Evolutionary conservation across 2,113 vertebrate species (phyloP).

Genomic region (Gallinago undulata): DNA sequence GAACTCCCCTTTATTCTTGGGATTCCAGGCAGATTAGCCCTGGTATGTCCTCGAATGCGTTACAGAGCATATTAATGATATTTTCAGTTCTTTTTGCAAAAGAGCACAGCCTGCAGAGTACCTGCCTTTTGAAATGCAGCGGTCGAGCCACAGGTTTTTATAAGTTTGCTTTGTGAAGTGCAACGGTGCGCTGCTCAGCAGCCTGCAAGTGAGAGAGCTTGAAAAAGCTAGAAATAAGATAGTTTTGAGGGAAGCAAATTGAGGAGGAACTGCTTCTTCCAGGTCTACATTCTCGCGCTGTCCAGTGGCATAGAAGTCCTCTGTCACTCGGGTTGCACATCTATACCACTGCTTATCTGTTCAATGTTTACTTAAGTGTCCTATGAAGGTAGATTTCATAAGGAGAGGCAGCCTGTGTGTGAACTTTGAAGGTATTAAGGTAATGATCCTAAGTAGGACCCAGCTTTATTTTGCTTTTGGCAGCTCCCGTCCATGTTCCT

Average conservation of each 20-base stretch:
- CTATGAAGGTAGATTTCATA: background rate
- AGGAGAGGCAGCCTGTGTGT: background rate
- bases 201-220: background rate
- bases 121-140: background rate
- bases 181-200: background rate
- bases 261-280: background rate
- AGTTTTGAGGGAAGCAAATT: background rate
- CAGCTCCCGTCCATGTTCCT: accelerated
- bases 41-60: background rate
- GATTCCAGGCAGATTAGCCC: conserved; percentile 45
- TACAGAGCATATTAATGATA: background rate
- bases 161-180: background rate
- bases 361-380: background rate
- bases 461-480: background rate
- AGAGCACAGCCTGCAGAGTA: background rate
- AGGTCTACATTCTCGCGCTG: background rate
- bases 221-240: background rate
- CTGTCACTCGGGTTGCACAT: background rate
- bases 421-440: background rate
- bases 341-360: background rate
- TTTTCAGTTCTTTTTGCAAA: background rate
- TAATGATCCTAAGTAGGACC: background rate
- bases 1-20: conserved; percentile 24
- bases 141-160: accelerated
- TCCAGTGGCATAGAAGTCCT: background rate